These are phyloP conservation scores for Pangasius sanitwongsei DNA, from an alignment of 2,797 vertebrate species.

Conservation along the genomic window DNA sequence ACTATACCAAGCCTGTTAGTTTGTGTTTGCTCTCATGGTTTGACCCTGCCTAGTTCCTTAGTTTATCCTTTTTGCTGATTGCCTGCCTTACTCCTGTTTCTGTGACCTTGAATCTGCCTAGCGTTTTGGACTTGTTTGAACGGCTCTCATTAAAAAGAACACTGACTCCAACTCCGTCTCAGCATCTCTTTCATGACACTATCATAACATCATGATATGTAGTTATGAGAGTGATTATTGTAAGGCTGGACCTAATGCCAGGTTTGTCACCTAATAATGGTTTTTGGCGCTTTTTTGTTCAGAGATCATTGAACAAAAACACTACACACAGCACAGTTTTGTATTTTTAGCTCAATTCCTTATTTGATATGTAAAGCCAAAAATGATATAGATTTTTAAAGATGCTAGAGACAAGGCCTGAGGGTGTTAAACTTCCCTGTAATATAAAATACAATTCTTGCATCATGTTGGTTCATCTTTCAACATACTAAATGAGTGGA, in stretches of 20 bases:
- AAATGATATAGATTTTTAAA: not conserved
- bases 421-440: not conserved
- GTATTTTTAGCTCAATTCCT: not conserved
- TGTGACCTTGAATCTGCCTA: too few species aligned
- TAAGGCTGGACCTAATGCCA: not conserved
- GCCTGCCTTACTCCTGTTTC: too few species aligned
- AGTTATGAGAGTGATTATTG: not conserved
- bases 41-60: too few species aligned
- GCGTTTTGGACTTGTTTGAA: too few species aligned
- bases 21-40: too few species aligned
- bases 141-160: too few species aligned
- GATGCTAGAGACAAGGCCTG: not conserved
- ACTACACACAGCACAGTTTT: not conserved
- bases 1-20: too few species aligned
- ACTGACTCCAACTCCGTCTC: too few species aligned
- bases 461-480: conserved; percentile 19
- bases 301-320: not conserved
- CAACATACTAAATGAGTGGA: not conserved
- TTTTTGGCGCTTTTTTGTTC: not conserved
- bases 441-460: conserved; percentile 27
- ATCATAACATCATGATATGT: not conserved
- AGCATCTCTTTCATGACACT: too few species aligned
- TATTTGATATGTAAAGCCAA: not conserved
- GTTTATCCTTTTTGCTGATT: too few species aligned
- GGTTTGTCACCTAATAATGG: not conserved